These are phyloP conservation scores for Erebia ligea DNA, from an alignment of 2,888 invertebrate genomes.

Conservation along the genomic window DNA sequence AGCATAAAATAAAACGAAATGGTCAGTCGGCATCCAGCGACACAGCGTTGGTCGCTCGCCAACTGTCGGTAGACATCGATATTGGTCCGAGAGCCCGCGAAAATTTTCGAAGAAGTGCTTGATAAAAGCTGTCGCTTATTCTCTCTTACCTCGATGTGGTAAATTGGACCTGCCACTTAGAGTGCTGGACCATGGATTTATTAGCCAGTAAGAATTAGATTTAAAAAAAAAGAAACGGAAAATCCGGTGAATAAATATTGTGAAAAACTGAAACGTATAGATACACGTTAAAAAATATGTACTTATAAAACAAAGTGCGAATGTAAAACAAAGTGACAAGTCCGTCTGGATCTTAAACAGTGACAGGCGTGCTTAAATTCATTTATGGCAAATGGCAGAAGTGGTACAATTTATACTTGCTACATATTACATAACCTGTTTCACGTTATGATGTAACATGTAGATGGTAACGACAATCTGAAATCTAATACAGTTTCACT, in stretches of 20 bases:
- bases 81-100: background rate
- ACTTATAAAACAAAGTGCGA: too few relatives aligned
- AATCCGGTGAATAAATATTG: background rate
- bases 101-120: background rate
- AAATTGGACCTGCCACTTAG: background rate
- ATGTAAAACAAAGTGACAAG: too few relatives aligned
- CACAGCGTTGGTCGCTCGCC: conserved; percentile 74
- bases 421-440: too few relatives aligned
- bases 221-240: too few relatives aligned
- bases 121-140: background rate
- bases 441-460: background rate
- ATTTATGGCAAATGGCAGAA: background rate
- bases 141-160: background rate
- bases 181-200: background rate
- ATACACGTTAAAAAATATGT: too few relatives aligned
- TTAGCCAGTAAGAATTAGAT: too few relatives aligned
- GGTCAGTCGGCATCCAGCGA: conserved; percentile 63
- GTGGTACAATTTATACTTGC: background rate
- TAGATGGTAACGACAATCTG: background rate
- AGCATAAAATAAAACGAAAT: conserved; percentile 76
- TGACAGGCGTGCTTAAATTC: background rate
- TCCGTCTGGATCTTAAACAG: background rate
- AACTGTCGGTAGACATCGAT: conserved; percentile 56
- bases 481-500: too few relatives aligned
- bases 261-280: background rate